phyloP scores from a whole-genome alignment of 2,888 invertebrate genomes.

The Cybosia mesomella region DNA sequence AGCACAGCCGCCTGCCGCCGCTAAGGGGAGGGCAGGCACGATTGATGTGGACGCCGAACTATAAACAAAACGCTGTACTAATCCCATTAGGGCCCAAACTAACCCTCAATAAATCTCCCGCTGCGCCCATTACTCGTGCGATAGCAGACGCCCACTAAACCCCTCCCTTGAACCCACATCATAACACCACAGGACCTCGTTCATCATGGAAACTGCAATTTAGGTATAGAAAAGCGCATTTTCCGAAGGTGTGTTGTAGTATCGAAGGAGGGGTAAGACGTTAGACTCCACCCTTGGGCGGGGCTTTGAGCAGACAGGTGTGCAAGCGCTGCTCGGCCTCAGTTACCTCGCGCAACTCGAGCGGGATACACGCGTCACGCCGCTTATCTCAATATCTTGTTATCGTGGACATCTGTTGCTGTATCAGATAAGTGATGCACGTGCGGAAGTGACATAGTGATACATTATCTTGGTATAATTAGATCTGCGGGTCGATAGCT shows the following conservation, averaged over 20 bases:
- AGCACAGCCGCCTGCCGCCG: conserved; percentile 4
- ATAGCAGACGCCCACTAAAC: conserved; percentile 53
- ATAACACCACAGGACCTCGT: conserved; percentile 27
- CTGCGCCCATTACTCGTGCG: conserved; percentile 60
- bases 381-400: conserved; percentile 37
- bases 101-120: conserved; percentile 72
- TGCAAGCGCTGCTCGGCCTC: conserved; percentile 41
- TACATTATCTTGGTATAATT: conserved; percentile 6
- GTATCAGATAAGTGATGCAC: conserved; percentile 45
- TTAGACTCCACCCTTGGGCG: conserved; percentile 41
- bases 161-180: conserved; percentile 43
- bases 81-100: conserved; percentile 76
- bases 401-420: conserved; percentile 48
- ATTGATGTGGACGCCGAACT: conserved; percentile 55
- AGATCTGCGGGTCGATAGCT: not conserved
- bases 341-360: conserved; percentile 69
- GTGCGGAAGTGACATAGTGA: conserved; percentile 52
- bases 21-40: conserved; percentile 28
- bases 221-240: conserved; percentile 65
- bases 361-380: conserved; percentile 56
- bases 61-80: conserved; percentile 72
- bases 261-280: conserved; percentile 32
- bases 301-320: conserved; percentile 38
- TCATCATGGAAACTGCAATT: conserved; percentile 51
- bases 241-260: conserved; percentile 41